Conservation (phyloP, 64 coral and sea anemone species). For the Pocillopora verrucosa region DNA sequence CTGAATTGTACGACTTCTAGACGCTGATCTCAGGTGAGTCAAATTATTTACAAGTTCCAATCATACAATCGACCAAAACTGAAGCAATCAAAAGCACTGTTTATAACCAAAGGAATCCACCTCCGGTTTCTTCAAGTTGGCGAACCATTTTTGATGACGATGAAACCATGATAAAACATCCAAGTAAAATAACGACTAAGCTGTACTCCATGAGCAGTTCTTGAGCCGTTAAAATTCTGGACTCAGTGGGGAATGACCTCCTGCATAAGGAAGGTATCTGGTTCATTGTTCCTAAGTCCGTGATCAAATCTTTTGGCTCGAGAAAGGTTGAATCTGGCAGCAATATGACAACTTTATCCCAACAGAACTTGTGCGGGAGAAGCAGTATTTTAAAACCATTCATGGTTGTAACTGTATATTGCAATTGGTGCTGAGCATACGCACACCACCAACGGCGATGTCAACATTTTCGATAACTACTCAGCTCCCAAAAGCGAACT, state of each 20-base stretch:
- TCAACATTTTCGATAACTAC: neutral
- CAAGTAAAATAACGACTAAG: conserved; percentile 14
- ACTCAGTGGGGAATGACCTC: neutral
- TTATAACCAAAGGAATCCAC: neutral
- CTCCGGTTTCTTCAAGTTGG: neutral
- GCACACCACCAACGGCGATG: neutral
- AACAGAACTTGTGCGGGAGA: neutral
- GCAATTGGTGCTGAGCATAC: neutral
- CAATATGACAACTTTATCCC: neutral
- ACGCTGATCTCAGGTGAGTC: too few species aligned
- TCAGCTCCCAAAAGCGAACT: too few species aligned
- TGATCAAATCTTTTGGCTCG: neutral
- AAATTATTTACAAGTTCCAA: too few species aligned
- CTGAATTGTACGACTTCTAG: too few species aligned
- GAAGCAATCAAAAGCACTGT: neutral
- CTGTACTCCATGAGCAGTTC: conserved; percentile 22
- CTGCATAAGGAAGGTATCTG: neutral
- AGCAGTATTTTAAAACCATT: neutral
- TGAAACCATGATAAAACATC: conserved; percentile 13
- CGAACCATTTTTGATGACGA: neutral
- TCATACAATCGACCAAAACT: too few species aligned
- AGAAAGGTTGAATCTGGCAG: neutral
- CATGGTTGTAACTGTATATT: neutral
- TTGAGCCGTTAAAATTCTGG: conserved; percentile 13
- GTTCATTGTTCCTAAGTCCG: neutral